Evolutionary conservation across 2,888 invertebrate genomes (phyloP).

Genomic region (Gymnosoma rotundatum): DNA sequence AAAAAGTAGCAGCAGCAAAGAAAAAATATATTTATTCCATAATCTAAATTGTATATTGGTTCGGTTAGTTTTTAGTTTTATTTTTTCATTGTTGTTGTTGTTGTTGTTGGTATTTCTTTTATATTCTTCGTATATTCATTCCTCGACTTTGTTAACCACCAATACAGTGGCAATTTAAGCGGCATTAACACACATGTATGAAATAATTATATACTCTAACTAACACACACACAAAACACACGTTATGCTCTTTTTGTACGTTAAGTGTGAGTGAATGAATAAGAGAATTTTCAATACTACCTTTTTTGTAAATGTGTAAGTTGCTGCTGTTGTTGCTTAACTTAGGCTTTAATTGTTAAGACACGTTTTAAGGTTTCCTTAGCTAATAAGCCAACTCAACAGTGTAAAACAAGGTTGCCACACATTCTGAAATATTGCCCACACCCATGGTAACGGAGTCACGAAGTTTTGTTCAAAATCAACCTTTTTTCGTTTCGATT

Average conservation of each 20-base stretch:
- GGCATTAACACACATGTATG: constrained; percentile 44
- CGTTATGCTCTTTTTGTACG: constrained; percentile 16
- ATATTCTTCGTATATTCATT: constrained; percentile 53
- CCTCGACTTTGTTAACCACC: constrained; percentile 56
- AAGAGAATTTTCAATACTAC: constrained; percentile 9
- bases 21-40: constrained; percentile 77
- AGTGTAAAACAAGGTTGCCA: constrained; percentile 45
- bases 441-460: not conserved
- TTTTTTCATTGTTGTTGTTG: not conserved
- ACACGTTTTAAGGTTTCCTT: constrained; percentile 67
- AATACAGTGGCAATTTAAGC: constrained; percentile 46
- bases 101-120: constrained; percentile 58
- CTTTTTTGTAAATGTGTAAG: constrained; percentile 22
- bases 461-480: too few relatives aligned
- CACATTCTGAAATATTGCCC: not conserved
- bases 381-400: constrained; percentile 67
- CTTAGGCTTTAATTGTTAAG: constrained; percentile 68
- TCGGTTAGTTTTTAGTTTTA: constrained; percentile 31
- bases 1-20: constrained; percentile 78
- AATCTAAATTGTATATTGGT: constrained; percentile 77
- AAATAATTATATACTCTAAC: constrained; percentile 1
- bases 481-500: too few relatives aligned
- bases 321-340: constrained; percentile 40
- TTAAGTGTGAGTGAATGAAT: constrained; percentile 32
- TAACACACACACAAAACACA: not conserved